A percentile compares a stretch with the other conserved stretches of the same genome.
Conservation (phyloP, 2,888 invertebrate genomes). For the Amphipyra tragopoginis region DNA sequence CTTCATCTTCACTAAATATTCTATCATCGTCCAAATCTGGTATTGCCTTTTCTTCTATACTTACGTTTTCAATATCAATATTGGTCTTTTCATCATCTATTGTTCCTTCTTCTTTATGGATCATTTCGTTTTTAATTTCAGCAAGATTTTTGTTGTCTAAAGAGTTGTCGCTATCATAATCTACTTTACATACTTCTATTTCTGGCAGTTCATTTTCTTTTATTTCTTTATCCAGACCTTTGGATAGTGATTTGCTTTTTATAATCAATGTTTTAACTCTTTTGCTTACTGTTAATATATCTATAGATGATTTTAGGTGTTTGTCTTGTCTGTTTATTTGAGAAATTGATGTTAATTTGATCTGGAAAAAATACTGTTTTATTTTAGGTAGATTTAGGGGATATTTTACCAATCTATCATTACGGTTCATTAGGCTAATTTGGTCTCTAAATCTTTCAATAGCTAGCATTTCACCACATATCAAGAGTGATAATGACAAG, state of each 20-base stretch:
- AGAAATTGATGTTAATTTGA: slow-evolving; percentile 40
- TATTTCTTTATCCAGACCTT: background rate
- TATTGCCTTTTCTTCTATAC: slow-evolving; percentile 1
- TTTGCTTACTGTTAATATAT: slow-evolving; percentile 19
- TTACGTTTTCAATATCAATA: background rate
- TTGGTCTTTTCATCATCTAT: background rate
- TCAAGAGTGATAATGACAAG: no score
- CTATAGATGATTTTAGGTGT: slow-evolving; percentile 35
- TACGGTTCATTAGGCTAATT: no score
- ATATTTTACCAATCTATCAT: no score
- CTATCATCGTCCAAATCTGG: slow-evolving; percentile 8
- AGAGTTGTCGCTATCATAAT: slow-evolving; percentile 28
- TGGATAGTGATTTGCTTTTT: slow-evolving; percentile 13
- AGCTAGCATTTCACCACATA: no score
- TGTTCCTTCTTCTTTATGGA: background rate
- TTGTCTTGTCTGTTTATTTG: slow-evolving; percentile 26
- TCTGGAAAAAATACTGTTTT: slow-evolving; percentile 24
- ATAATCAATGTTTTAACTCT: slow-evolving; percentile 32
- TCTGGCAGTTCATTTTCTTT: slow-evolving; percentile 4
- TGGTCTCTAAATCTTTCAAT: no score
- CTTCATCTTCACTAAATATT: slow-evolving; percentile 12
- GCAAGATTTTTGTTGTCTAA: slow-evolving; percentile 19
- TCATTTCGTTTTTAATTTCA: slow-evolving; percentile 32
- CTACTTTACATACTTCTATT: slow-evolving; percentile 15
- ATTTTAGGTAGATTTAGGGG: no score